These are phyloP conservation scores for Phaethon lepturus DNA, from an alignment of 2,113 vertebrate species.

Conservation along the genomic window DNA sequence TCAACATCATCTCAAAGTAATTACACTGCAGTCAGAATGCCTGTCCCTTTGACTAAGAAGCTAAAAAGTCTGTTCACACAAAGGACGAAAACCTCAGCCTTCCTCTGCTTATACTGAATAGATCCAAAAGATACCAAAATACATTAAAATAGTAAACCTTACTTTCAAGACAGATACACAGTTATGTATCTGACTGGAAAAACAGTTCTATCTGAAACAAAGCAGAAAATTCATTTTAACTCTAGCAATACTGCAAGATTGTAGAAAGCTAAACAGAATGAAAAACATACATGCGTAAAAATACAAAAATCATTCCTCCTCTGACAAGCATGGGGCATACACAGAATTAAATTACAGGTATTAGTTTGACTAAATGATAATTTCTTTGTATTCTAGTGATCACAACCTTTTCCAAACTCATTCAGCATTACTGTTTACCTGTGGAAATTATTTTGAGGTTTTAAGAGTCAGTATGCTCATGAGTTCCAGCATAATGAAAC, in stretches of 20 bases:
- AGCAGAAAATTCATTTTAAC: neutral
- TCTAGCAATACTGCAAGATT: neutral
- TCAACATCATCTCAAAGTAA: neutral
- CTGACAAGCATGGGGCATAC: accelerated
- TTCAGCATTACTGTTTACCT: neutral
- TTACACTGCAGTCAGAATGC: neutral
- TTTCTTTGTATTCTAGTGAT: neutral
- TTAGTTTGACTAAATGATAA: neutral
- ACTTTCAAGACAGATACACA: neutral
- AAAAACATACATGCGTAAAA: neutral
- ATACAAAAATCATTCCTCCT: accelerated
- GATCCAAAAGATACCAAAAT: neutral
- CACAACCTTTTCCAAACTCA: neutral
- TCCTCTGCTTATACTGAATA: neutral
- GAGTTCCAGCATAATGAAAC: neutral
- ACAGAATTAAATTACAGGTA: neutral
- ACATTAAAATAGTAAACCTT: neutral
- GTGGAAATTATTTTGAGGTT: neutral
- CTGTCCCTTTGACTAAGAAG: neutral
- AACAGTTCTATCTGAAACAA: neutral
- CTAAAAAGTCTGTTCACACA: neutral
- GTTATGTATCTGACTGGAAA: neutral
- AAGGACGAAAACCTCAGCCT: neutral
- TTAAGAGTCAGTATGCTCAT: neutral
- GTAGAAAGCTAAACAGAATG: neutral